phyloP scores from a whole-genome alignment of 1,140 invertebrate species.

The Amphibalanus amphitrite region DNA sequence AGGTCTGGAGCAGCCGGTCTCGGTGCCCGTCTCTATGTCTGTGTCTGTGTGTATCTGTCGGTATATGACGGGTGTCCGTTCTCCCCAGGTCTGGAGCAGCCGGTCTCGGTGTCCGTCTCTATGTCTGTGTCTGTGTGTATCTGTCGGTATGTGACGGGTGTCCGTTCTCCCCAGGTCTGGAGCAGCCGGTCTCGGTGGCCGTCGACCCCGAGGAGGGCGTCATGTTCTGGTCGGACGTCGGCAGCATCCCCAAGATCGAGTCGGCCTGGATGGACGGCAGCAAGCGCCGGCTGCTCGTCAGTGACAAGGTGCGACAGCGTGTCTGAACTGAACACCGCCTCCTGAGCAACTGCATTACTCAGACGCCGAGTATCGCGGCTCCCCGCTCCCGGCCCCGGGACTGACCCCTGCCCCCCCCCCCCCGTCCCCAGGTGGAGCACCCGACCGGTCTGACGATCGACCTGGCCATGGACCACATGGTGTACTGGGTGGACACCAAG shows the following conservation, averaged over 20 bases:
- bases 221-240: conserved; percentile 79
- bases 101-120: too few species aligned
- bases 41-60: too few species aligned
- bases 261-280: conserved; percentile 90
- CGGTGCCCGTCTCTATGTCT: too few species aligned
- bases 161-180: conserved; percentile 37
- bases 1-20: too few species aligned
- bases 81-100: too few species aligned
- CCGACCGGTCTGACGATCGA: conserved; percentile 81
- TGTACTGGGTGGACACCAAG: conserved; percentile 94
- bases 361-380: too few species aligned
- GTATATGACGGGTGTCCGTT: too few species aligned
- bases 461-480: conserved; percentile 63
- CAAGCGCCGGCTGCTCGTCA: conserved; percentile 57
- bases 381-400: too few species aligned
- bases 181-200: conserved; percentile 65
- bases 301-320: conserved; percentile 36
- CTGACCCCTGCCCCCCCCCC: too few species aligned
- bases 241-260: conserved; percentile 66
- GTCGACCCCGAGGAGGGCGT: conserved; percentile 69
- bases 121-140: not conserved
- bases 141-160: too few species aligned
- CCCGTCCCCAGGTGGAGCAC: conserved; percentile 28
- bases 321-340: too few species aligned
- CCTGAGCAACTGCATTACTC: too few species aligned